Base-by-base conservation (phyloP, 37 sponge, comb jelly and placozoan species). In the Hormiphora californensis region DNA sequence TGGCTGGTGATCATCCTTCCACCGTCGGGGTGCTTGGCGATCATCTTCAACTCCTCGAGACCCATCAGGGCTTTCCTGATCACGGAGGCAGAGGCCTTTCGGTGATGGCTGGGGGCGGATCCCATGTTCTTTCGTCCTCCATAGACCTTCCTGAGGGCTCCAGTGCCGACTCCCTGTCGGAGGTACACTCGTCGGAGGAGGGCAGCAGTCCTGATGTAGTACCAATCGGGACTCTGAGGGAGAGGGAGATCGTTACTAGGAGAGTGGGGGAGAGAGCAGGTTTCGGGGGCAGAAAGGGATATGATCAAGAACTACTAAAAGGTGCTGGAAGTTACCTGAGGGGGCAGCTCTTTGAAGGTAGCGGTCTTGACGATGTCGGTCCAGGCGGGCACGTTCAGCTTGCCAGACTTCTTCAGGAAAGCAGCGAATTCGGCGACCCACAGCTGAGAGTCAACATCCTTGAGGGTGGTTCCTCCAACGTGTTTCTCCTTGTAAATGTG, bases 381-480 rank as follows among this genome's bases (percentile, higher is more conserved):
- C 81, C 81, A 73, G 12, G 40, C 43, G 81, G 81, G 81, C n/a
- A 73, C 23, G 1, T 43, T 27, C 81, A 73, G 46, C 25, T 73
- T 73, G 41, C 81, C 81, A 3, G 81, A 73, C 38, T 73, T 73
- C 81, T 73, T 39, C n/a, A 73, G 81, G 57, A 89, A 63, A 7
- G 87, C 89, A n/a, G 65, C 40, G 86, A 91, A 91, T 23, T 89
- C 59, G 4, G 86, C 89, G 30, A 91, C 63, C 91, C 91, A 91
- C 85, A 91, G 63, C 12, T 73, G 81, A 4, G 81, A 73, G 4
- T 73, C 81, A 9, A 73, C 81, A 40, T 73, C 81, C 23, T 73
- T 73, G 27, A 73, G 44, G 23, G 81, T 73, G 27, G 43, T 46
- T 73, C 81, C 81, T 32, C 81, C 81, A n/a, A 36, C 38, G 81